Evolutionary conservation across 1,140 invertebrate species (phyloP), one percentile per base, ranked within the genome.

Genomic region (Sarcophaga peregrina): DNA sequence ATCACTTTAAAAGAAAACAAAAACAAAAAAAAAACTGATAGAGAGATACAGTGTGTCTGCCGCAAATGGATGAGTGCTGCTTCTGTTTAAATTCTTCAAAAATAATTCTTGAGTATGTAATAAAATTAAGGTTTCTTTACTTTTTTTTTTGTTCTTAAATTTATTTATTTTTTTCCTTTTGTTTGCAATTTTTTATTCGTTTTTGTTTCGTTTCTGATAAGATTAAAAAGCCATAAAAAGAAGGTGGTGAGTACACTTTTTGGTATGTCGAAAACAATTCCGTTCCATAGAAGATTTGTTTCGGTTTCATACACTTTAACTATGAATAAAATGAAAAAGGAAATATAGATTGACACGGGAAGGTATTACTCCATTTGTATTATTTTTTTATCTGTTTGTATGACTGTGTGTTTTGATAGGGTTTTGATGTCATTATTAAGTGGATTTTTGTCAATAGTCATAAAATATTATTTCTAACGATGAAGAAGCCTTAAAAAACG

Each of bases 201-300:
- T 68, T 7, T 68, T 68, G 9, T 68, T 68, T 68, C n/a, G 17
- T 17, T 68, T 68, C 62, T 68, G 62, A 68, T 68, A 68, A 68
- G 62, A 68, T 68, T 68, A 68, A 68, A 68, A 68, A 68, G 62
- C 17, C 17, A 68, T 68, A 68, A 68, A 68, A 52, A 52, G 20
- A 68, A 68, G 20, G 25, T 37, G 62, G 62, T 68, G 62, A 68
- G 62, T 68, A 68, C n/a, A 68, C 17, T 68, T 68, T 68, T 68
- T 68, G 62, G 62, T 68, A 68, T 68, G 62, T 58, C 62, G n/a
- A 68, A 20, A 68, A 68, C 6, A n/a, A 68, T 68, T 13, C 20
- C 20, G 62, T 68, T 68, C 20, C 7, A 9, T 37, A 10, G 0
- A 25, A 68, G 54, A 58, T 58, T n/a, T 58, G 54, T 58, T 58